Base-by-base conservation (phyloP, 1,140 invertebrate genomes). In the Drosophila hydei region DNA sequence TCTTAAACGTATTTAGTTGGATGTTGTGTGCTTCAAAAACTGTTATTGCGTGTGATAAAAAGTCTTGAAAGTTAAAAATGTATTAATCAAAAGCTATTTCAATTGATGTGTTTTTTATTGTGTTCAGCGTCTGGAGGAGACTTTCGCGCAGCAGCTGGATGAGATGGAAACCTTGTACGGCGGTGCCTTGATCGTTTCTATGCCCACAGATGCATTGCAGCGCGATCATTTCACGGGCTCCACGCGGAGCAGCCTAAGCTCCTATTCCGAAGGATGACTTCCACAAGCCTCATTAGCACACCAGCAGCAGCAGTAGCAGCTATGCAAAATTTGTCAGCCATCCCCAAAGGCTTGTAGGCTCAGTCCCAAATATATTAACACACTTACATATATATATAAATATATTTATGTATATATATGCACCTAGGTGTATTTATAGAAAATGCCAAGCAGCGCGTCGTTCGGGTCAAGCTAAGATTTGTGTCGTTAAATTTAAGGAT, bases 151-250 rank as follows among this genome's bases (percentile, higher is more conserved):
- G 67, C 96, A 98, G 90, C 91, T 96, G 65, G 96, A 96, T 83
- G 96, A 97, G 79, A 96, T 97, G 92, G 96, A 97, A 91, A 93
- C 94, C 52, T 94, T 97, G 77, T 97, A 94, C 74, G 67, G 93
- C 92, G 73, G 92, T 91, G 33, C 92, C 91, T 74, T 93, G 92
- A 58, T 92, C 93, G 72, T 91, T 16, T 92, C 93, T 62, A 92
- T 95, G 70, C 94, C 95, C 16, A 77, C 94, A 42, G 95, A 95
- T 91, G 92, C 95, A 47, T 92, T 94, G 93, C 93, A 72, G 92
- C 92, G 90, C 40, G 91, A 92, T 87, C 84, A 91, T 65, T 91
- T 91, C 55, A 85, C 92, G 18, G 94, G 94, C 58, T 95, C 95
- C 11, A 95, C 94, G 21, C 93, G 95, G 69, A 95, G 95, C 91